Conservation (phyloP, 2,113 vertebrate genomes). For the Thomomys bottae region DNA sequence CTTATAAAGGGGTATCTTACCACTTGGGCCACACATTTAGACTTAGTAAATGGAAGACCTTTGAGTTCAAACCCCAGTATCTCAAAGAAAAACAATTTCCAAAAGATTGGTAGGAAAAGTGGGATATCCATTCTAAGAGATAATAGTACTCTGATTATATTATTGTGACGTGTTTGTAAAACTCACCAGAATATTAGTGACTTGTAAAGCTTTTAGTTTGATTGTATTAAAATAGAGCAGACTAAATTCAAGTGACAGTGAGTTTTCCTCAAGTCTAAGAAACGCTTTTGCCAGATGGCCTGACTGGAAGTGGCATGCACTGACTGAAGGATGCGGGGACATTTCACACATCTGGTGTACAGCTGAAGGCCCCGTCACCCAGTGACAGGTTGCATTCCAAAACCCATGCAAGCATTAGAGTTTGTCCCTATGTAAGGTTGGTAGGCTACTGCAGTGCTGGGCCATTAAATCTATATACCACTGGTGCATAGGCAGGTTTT, state of each 20-base stretch:
- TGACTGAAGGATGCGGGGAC: background rate
- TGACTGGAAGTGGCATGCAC: background rate
- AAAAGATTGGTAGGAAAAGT: background rate
- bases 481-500: too few relatives aligned
- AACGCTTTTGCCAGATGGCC: background rate
- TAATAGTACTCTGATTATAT: background rate
- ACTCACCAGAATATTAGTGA: background rate
- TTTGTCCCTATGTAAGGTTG: too few relatives aligned
- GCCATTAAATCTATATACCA: background rate
- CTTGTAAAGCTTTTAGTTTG: slow-evolving; percentile 21
- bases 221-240: background rate
- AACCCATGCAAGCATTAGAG: background rate
- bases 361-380: background rate
- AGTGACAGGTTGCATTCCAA: background rate
- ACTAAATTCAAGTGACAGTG: background rate
- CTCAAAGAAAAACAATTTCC: background rate
- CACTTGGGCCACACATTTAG: background rate
- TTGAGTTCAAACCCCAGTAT: background rate
- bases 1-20: background rate
- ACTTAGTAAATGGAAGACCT: background rate
- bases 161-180: background rate
- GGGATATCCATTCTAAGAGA: background rate
- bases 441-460: background rate
- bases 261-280: slow-evolving; percentile 31
- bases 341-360: background rate